Evolutionary conservation across 2,113 vertebrate genomes (phyloP), one percentile per base, ranked within the genome.

Genomic region (crab-eating macaque (Macaca fascicularis)): DNA sequence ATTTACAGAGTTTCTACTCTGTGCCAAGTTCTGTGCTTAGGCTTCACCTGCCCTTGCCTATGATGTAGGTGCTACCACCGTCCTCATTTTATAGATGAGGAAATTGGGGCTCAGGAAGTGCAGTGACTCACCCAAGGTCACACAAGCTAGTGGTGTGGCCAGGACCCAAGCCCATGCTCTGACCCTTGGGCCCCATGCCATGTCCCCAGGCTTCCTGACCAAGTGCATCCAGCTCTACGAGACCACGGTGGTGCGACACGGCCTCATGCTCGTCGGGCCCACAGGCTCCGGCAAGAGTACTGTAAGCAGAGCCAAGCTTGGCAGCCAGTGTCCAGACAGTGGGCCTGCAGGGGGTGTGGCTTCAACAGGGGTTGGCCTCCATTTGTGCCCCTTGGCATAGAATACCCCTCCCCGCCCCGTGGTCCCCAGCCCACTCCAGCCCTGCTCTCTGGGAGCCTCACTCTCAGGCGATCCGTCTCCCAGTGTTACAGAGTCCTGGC

Each of bases 171-270:
- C 40, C 92, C 74, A 32, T 13, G 16, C 25, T 75, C 86, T 93
- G 50, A 70, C 11, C 8, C 38, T 17, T 27, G 35, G 50, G 3
- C 0, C 43, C 55, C 17, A 61, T 12, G 19, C 95, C 32, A 57
- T 96, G 85, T 91, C 93, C 9, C 6, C 98, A 99, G 99, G 98
- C 87, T 99, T 99, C 98, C 99, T 99, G 74, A 99, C 97, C 92
- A 99, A 99, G 97, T 99, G 99, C 89, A 99, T 99, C 98, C 99
- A 99, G 96, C 99, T 99, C 11, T 99, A 99, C 2, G 99, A 99
- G 98, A 99, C 99, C 94, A 99, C 99, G 0, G 99, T 99, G 93
- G 99, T 99, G 89, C 98, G 99, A 80, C 99, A 99, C 0, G 99
- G 99, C 76, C 98, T 99, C 93, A 99, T 99, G 99, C 98, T 99